Percentiles rank a stretch among this genome's conserved stretches.
phyloP scores from a whole-genome alignment of 2,797 vertebrate genomes.

The Melanotaenia boesemani region DNA sequence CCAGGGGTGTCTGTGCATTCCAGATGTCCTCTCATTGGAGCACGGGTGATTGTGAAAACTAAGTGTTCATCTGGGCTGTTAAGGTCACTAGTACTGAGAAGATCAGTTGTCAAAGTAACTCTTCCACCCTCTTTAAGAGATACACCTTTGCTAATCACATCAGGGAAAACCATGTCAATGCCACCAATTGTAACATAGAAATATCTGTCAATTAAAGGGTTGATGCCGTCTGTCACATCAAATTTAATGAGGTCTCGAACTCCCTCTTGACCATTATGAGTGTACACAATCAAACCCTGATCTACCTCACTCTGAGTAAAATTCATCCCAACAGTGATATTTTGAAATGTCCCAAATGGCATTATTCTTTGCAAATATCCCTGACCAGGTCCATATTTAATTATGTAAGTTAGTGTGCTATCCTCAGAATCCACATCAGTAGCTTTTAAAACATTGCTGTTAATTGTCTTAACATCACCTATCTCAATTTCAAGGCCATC shows the following conservation, averaged over 20 bases:
- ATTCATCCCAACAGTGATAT: conserved; percentile 93
- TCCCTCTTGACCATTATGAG: conserved; percentile 91
- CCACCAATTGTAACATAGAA: conserved; percentile 95
- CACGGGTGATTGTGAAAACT: conserved; percentile 93
- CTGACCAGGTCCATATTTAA: conserved; percentile 90
- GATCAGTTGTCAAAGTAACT: conserved; percentile 93
- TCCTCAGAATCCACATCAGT: conserved; percentile 97
- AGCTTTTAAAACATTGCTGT: conserved; percentile 89
- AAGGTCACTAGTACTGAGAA: conserved; percentile 95
- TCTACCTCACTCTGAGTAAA: conserved; percentile 96
- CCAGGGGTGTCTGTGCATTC: conserved; percentile 93
- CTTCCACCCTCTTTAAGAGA: conserved; percentile 95
- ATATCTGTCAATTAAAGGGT: conserved; percentile 95
- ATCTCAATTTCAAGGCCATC: conserved; percentile 94
- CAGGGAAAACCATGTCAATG: conserved; percentile 94
- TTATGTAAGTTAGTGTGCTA: conserved; percentile 86
- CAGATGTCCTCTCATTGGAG: conserved; percentile 92
- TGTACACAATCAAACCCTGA: conserved; percentile 88
- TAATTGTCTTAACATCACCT: conserved; percentile 89
- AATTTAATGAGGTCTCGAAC: conserved; percentile 96
- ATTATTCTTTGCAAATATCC: conserved; percentile 88
- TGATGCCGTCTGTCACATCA: conserved; percentile 95
- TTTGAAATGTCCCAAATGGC: conserved; percentile 81
- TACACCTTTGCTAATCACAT: conserved; percentile 95
- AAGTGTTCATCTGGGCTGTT: conserved; percentile 97